These are phyloP conservation scores for Tenthredo mesomela DNA, from an alignment of 2,888 invertebrate genomes.

Conservation along the genomic window DNA sequence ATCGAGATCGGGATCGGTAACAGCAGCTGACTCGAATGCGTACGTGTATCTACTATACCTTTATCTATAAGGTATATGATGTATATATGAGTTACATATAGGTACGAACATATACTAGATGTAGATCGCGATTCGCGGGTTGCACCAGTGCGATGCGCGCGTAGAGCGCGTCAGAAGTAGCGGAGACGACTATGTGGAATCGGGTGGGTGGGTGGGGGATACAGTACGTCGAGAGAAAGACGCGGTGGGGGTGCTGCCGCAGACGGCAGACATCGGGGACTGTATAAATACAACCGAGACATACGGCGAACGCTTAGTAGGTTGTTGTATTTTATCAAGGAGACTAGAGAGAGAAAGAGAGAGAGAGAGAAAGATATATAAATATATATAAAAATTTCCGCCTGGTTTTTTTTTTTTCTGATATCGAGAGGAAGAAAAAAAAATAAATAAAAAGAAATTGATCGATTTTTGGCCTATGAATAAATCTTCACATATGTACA, in stretches of 20 bases:
- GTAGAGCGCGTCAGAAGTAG: slow-evolving; percentile 13
- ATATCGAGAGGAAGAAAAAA: slow-evolving; percentile 9
- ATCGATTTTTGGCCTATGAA: not conserved
- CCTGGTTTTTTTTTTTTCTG: slow-evolving; percentile 29
- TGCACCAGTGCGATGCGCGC: slow-evolving; percentile 9
- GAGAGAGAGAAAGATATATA: not conserved
- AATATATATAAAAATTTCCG: not conserved
- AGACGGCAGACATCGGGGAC: slow-evolving; percentile 58
- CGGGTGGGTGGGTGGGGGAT: not conserved
- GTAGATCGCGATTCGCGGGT: not conserved
- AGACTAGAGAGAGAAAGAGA: slow-evolving; percentile 47
- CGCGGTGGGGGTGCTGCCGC: slow-evolving; percentile 45
- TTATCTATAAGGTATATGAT: not conserved
- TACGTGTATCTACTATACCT: not conserved
- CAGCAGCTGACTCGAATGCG: slow-evolving; percentile 19
- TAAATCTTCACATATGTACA: not conserved
- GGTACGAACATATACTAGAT: not conserved
- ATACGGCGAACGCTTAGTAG: slow-evolving; percentile 73
- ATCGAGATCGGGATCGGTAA: not conserved
- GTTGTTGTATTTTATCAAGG: slow-evolving; percentile 69
- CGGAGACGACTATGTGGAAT: not conserved
- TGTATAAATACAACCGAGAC: slow-evolving; percentile 75
- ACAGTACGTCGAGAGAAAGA: slow-evolving; percentile 28
- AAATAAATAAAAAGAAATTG: not conserved
- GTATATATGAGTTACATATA: not conserved